Evolutionary conservation across 2,888 invertebrate genomes (phyloP), one percentile per base, ranked within the genome.

Genomic region (Odontomyia ornata): DNA sequence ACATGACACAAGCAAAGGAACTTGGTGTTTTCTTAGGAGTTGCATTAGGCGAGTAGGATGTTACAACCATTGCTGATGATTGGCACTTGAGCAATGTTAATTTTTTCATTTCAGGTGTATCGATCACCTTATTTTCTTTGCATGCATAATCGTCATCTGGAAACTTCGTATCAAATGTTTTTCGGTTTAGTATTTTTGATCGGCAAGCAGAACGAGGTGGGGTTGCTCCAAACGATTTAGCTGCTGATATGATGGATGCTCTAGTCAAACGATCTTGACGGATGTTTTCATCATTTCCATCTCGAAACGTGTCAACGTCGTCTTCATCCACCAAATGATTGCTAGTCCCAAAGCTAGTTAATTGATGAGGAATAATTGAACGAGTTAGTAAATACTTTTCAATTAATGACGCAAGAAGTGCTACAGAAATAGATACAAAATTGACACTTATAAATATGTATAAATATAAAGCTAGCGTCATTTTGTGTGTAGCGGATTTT

Each of bases 1-100:
- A 81, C 0, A 81, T 67, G 0, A 86, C 77, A n/a, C 82, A 78
- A 1, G 84, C 83, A 75, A 85, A 86, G 0, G 86, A 84, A 73
- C 83, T 84, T 75, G 84, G 83, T 52, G 81, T 81, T 62, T 82
- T 83, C 3, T 84, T 82, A 13, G 84, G 84, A 0, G 83, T 82
- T 77, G 83, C 5, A n/a, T 36, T 81, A 1, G 86, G 86, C 11
- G 86, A 85, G 79, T 83, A 86, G 0, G 86, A 86, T 1, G 86
- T 86, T 28, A 85, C 82, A 13, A 84, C 83, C 25, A 84, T 79
- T 71, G 84, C 85, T 1, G 86, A 86, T 23, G 81, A 82, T 23
- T 81, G 79, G 57, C 83, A 84, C 0, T 73, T 73, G 3, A 73
- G 13, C 1, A 73, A 43, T 30, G 27, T 15, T 23, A 36, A 15